A percentile compares a stretch with the other conserved stretches of the same genome.
These are phyloP conservation scores for Chionodraco myersi DNA, from an alignment of 2,113 vertebrate species.

Conservation along the genomic window DNA sequence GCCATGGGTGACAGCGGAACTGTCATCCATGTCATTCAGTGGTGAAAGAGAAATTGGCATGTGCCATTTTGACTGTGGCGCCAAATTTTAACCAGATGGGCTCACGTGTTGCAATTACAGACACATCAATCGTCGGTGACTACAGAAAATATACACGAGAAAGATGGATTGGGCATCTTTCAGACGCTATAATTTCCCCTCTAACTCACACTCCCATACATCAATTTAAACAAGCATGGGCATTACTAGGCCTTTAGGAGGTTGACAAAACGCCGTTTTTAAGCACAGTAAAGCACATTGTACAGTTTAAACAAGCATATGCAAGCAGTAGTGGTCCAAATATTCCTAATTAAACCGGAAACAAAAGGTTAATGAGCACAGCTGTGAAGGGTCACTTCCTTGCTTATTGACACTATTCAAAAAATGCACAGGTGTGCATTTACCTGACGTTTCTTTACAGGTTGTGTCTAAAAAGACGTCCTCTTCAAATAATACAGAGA, in stretches of 20 bases:
- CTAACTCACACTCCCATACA: constrained; percentile 44
- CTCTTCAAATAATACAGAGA: neutral
- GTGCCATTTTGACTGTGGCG: constrained; percentile 76
- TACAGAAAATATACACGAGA: constrained; percentile 74
- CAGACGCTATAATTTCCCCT: constrained; percentile 57
- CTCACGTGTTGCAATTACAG: constrained; percentile 74
- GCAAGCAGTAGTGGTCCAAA: neutral
- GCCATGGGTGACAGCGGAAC: constrained; percentile 67
- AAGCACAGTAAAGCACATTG: neutral
- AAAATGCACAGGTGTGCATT: constrained; percentile 15
- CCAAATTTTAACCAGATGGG: constrained; percentile 82
- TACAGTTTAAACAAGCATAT: neutral
- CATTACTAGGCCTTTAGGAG: constrained; percentile 25
- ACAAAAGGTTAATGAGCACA: neutral
- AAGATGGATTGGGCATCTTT: constrained; percentile 70
- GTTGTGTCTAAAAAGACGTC: neutral
- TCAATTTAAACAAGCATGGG: constrained; percentile 42
- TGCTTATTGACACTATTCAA: neutral
- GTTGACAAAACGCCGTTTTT: neutral
- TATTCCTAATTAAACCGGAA: neutral
- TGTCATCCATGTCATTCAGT: constrained; percentile 71
- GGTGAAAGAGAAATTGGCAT: constrained; percentile 76
- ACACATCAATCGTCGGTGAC: constrained; percentile 71
- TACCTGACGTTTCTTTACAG: neutral
- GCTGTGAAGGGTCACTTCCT: neutral